phyloP scores from a whole-genome alignment of 2,113 vertebrate genomes.

The Lamprologus tigripictilis region DNA sequence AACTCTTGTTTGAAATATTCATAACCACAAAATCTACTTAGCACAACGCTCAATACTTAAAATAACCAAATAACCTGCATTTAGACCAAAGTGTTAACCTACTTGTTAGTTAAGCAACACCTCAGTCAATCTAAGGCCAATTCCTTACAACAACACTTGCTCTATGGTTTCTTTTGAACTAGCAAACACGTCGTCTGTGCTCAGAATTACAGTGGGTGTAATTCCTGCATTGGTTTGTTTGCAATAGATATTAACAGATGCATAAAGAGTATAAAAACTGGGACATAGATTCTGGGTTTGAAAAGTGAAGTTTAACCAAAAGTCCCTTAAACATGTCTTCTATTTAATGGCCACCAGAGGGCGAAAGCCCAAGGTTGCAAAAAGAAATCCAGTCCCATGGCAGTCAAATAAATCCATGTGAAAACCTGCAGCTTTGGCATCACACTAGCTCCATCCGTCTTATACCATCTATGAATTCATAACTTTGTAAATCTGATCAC shows the following conservation, averaged over 20 bases:
- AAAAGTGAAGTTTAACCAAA: fast-evolving
- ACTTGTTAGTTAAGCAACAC: background rate
- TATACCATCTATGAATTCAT: background rate
- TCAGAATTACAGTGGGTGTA: fast-evolving
- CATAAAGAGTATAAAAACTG: background rate
- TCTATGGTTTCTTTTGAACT: background rate
- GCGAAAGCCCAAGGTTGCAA: background rate
- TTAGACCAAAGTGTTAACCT: background rate
- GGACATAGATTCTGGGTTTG: background rate
- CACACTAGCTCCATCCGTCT: fast-evolving
- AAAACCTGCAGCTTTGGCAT: background rate
- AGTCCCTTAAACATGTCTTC: background rate
- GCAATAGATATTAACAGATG: fast-evolving
- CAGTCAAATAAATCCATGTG: background rate
- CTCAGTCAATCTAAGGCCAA: background rate
- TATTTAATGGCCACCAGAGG: background rate
- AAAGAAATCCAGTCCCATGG: background rate
- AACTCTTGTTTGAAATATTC: background rate
- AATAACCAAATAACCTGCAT: background rate
- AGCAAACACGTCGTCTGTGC: fast-evolving
- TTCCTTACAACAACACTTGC: background rate
- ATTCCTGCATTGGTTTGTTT: fast-evolving
- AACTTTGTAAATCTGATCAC: background rate
- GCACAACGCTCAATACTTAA: background rate
- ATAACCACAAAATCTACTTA: background rate